Conservation (phyloP, 2,113 vertebrate genomes). For the Tragelaphus scriptus region DNA sequence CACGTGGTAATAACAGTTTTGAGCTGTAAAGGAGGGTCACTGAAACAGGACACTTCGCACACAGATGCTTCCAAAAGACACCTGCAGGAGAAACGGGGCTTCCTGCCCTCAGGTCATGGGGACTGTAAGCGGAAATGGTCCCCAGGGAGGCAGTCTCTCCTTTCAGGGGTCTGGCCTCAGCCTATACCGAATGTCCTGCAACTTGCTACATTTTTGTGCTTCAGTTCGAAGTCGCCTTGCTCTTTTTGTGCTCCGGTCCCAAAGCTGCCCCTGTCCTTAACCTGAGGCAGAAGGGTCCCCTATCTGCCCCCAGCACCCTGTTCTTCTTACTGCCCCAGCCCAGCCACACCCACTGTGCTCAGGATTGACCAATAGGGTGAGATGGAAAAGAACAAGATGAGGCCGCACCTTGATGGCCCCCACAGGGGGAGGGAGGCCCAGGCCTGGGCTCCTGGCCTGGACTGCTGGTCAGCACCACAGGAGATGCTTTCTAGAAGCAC, state of each 20-base stretch:
- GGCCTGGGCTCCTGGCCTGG: not conserved
- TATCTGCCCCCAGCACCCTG: not conserved
- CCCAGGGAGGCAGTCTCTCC: rapidly evolving
- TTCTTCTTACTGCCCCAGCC: too few species aligned
- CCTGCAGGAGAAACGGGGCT: not conserved
- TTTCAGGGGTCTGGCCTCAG: not conserved
- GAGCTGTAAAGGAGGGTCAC: not conserved
- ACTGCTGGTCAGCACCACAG: not conserved
- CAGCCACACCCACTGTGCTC: not conserved
- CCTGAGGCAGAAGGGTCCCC: not conserved
- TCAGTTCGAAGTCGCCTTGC: not conserved
- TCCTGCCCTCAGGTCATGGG: not conserved
- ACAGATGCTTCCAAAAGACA: rapidly evolving
- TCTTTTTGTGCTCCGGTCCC: not conserved
- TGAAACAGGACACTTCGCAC: rapidly evolving
- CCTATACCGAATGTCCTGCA: not conserved
- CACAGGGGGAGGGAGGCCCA: rapidly evolving
- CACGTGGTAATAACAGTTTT: not conserved
- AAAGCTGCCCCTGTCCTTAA: not conserved
- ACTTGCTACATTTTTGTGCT: not conserved
- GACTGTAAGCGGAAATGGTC: not conserved
- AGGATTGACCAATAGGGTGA: not conserved
- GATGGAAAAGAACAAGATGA: not conserved
- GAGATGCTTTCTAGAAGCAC: not conserved
- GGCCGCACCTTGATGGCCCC: rapidly evolving